phyloP scores from a whole-genome alignment of 2,113 vertebrate species.

The Bufo bufo region DNA sequence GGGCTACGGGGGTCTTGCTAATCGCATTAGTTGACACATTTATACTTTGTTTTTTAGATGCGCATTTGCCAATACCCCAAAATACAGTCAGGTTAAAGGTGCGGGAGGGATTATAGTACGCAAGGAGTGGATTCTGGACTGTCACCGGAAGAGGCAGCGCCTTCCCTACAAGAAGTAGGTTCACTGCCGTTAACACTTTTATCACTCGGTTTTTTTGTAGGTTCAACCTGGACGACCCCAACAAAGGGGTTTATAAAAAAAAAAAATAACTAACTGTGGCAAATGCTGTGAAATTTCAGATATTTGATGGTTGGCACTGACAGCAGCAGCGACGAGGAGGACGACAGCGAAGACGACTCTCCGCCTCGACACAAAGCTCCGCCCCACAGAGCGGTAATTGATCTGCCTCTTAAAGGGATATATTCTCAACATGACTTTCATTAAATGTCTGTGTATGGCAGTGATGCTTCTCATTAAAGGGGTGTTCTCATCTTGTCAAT shows the following conservation, averaged over 20 bases:
- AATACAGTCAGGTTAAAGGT: conserved; percentile 88
- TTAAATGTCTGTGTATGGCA: background rate
- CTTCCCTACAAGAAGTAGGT: conserved; percentile 80
- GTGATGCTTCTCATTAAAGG: too few species aligned
- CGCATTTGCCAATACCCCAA: conserved; percentile 91
- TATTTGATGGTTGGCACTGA: conserved; percentile 82
- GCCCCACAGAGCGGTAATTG: conserved; percentile 43
- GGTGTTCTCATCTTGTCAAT: too few species aligned
- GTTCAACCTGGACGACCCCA: too few species aligned
- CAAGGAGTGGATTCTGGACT: conserved; percentile 90
- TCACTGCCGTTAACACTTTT: too few species aligned
- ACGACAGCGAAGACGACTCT: conserved; percentile 65
- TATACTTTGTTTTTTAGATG: conserved; percentile 71
- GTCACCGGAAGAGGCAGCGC: conserved; percentile 78
- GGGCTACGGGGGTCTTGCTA: background rate
- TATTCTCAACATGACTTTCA: background rate
- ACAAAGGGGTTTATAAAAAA: too few species aligned
- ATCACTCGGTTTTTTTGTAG: too few species aligned
- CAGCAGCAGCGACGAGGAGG: conserved; percentile 74
- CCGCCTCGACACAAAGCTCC: conserved; percentile 27
- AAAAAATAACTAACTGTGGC: too few species aligned
- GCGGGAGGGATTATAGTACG: conserved; percentile 84
- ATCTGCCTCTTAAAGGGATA: background rate
- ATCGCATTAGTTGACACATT: background rate
- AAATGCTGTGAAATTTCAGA: conserved; percentile 59